phyloP scores from a whole-genome alignment of 2,113 vertebrate genomes.

The Thinocorus orbignyianus region DNA sequence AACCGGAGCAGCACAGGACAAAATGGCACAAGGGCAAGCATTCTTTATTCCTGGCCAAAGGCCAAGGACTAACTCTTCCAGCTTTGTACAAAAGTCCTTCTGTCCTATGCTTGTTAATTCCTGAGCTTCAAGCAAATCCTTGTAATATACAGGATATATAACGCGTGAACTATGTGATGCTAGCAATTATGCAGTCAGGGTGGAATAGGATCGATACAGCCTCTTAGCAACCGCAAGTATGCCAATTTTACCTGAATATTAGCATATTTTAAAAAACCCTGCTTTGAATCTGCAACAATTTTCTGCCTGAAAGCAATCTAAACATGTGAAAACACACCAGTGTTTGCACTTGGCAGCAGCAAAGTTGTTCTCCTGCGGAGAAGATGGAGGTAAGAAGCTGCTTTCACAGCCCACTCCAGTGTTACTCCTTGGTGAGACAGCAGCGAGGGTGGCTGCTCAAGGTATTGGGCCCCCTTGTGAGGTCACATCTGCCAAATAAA shows the following conservation, averaged over 20 bases:
- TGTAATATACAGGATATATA: conserved; percentile 9
- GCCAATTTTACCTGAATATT: background rate
- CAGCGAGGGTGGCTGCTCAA: background rate
- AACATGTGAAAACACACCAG: background rate
- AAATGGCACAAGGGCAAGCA: conserved; percentile 68
- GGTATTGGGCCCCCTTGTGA: background rate
- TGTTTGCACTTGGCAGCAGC: background rate
- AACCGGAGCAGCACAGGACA: conserved; percentile 35
- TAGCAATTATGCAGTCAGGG: background rate
- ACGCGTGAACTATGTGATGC: background rate
- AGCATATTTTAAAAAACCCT: conserved; percentile 6
- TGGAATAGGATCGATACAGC: background rate
- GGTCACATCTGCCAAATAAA: background rate
- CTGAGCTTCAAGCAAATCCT: conserved; percentile 49
- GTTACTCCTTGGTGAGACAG: background rate
- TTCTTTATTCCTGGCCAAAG: conserved; percentile 61
- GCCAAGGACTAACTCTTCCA: conserved; percentile 61
- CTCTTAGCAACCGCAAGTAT: background rate
- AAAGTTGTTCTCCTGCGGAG: background rate
- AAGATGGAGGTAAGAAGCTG: conserved; percentile 19
- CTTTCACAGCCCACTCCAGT: background rate
- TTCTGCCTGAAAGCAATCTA: conserved; percentile 31
- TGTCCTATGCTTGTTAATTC: conserved; percentile 48
- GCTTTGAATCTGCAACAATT: background rate
- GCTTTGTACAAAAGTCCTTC: conserved; percentile 54